These are phyloP conservation scores for Manis pentadactyla DNA, from an alignment of 2,797 vertebrate species.

Conservation along the genomic window DNA sequence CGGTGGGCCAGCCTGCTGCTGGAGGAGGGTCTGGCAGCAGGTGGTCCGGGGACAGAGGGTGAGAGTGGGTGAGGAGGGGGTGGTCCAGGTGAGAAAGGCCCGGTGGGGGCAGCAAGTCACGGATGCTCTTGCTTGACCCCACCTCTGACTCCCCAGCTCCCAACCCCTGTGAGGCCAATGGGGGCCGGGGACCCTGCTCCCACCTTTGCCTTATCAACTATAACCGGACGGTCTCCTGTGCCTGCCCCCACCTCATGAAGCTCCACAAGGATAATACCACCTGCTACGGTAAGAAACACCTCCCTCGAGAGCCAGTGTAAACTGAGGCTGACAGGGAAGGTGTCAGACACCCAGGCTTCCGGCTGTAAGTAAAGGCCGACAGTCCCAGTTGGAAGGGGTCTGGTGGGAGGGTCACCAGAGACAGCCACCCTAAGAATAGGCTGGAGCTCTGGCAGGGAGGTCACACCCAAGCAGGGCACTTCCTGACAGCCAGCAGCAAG, in stretches of 20 bases:
- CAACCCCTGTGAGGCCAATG: slow-evolving; percentile 94
- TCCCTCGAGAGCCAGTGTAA: neutral
- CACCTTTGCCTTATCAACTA: slow-evolving; percentile 99
- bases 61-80: no score
- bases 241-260: slow-evolving; percentile 99
- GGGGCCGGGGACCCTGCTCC: slow-evolving; percentile 94
- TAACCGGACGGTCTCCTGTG: slow-evolving; percentile 96
- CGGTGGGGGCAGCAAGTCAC: neutral
- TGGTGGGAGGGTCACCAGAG: neutral
- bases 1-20: accelerated
- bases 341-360: no score
- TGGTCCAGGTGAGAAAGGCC: neutral
- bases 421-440: no score
- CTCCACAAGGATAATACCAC: slow-evolving; percentile 94
- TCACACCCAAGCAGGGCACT: accelerated
- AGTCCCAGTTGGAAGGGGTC: neutral
- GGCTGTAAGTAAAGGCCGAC: neutral
- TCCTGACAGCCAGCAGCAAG: neutral
- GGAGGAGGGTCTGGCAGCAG: neutral
- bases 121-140: neutral
- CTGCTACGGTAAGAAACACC: slow-evolving; percentile 91
- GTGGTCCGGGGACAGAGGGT: accelerated
- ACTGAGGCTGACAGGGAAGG: neutral
- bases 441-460: accelerated
- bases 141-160: slow-evolving; percentile 88